These are phyloP conservation scores for Prochilodus magdalenae DNA, from an alignment of 2,113 vertebrate species.

Conservation along the genomic window DNA sequence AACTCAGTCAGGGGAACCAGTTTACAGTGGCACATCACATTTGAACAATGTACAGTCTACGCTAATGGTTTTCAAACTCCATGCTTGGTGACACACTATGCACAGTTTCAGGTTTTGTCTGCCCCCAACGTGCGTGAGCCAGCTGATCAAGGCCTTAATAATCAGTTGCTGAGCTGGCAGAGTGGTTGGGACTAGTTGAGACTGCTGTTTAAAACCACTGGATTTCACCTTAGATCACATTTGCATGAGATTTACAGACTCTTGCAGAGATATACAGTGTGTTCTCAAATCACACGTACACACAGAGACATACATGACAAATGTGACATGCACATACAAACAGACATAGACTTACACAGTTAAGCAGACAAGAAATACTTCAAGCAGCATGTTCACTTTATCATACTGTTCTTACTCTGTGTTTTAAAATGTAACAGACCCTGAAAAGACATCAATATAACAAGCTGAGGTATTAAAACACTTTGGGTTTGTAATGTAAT, in stretches of 20 bases:
- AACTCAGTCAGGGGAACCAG: not conserved
- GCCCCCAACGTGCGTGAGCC: no score
- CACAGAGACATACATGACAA: not conserved
- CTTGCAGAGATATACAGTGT: not conserved
- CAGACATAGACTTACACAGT: not conserved
- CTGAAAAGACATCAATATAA: conserved; percentile 8
- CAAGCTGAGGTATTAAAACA: conserved; percentile 40
- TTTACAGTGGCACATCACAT: conserved; percentile 9
- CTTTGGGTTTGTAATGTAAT: not conserved
- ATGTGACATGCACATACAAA: not conserved
- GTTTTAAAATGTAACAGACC: conserved; percentile 37
- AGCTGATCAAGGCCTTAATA: no score
- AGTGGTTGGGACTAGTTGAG: no score
- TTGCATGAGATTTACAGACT: not conserved
- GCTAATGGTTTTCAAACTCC: no score
- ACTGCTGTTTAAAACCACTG: no score
- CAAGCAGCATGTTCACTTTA: not conserved
- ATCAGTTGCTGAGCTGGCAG: no score
- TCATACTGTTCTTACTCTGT: not conserved
- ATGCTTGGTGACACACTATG: no score
- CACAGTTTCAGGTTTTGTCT: no score
- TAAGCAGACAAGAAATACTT: not conserved
- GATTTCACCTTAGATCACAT: not conserved
- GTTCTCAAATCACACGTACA: not conserved
- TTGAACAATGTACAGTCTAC: not conserved